phyloP scores from a whole-genome alignment of 1,140 invertebrate species.

The Lycorma delicatula region DNA sequence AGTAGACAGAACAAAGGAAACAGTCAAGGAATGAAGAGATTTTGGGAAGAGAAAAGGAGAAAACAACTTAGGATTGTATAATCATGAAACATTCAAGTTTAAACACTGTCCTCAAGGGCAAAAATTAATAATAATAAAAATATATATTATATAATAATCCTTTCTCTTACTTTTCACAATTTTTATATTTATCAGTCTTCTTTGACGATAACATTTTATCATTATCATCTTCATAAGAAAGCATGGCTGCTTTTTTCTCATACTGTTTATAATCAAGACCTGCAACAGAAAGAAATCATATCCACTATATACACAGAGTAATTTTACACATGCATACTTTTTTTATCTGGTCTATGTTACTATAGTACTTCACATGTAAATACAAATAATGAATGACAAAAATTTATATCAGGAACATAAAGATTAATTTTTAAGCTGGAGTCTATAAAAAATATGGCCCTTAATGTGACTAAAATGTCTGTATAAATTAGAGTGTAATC shows the following conservation, averaged over 20 bases:
- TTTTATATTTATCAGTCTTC: background rate
- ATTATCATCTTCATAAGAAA: background rate
- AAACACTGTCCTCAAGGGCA: background rate
- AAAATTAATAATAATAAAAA: background rate
- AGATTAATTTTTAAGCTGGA: background rate
- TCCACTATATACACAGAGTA: background rate
- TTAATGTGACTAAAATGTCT: no score
- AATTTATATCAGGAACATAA: background rate
- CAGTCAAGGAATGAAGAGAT: background rate
- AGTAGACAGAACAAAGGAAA: no score
- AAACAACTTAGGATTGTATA: background rate
- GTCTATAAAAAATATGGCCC: background rate
- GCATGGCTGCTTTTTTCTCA: background rate
- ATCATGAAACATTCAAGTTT: background rate
- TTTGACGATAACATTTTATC: background rate
- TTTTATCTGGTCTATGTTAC: no score
- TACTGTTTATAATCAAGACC: background rate
- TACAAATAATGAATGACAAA: background rate
- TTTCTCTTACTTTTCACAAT: background rate
- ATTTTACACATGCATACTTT: background rate
- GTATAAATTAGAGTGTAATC: no score
- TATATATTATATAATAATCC: background rate
- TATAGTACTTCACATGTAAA: no score
- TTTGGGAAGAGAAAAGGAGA: background rate
- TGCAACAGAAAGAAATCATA: background rate